Evolutionary conservation across 2,113 vertebrate genomes (phyloP).

Genomic region (Callipepla californica): DNA sequence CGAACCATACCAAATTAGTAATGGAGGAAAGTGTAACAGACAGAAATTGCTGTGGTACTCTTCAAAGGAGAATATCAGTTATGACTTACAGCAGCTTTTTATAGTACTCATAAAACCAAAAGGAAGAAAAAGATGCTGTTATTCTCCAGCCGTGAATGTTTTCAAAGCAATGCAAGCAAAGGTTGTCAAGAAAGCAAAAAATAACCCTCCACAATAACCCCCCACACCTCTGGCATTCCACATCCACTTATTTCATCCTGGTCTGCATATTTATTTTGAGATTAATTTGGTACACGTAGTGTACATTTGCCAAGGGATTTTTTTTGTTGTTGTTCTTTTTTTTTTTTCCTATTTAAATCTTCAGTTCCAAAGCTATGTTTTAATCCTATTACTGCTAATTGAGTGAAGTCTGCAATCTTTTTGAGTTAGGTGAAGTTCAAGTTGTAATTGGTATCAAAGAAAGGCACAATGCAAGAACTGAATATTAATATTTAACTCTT

Average conservation of each 20-base stretch:
- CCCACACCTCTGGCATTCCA: conserved; percentile 39
- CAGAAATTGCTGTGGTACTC: neutral
- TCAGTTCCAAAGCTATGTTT: conserved; percentile 85
- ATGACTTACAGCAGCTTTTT: neutral
- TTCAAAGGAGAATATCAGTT: neutral
- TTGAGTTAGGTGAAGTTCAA: conserved; percentile 91
- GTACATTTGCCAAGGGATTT: conserved; percentile 86
- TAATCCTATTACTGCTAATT: conserved; percentile 97
- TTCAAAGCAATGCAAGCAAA: conserved; percentile 12
- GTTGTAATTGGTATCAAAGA: conserved; percentile 89
- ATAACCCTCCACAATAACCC: neutral
- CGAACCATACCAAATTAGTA: neutral
- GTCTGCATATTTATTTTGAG: conserved; percentile 85
- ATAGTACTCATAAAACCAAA: neutral
- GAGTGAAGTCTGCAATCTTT: conserved; percentile 90
- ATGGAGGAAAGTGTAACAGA: neutral
- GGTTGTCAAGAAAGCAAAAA: conserved; percentile 4
- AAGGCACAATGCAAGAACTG: conserved; percentile 78
- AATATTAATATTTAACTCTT: conserved; percentile 76
- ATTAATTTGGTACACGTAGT: conserved; percentile 85
- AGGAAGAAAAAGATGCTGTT: neutral
- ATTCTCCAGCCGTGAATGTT: neutral
- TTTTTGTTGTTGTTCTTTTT: conserved; percentile 1
- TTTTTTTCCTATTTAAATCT: conserved; percentile 86
- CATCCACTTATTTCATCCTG: conserved; percentile 66